These are phyloP conservation scores for Napeogenes inachia DNA, from an alignment of 2,888 invertebrate species.

Conservation along the genomic window DNA sequence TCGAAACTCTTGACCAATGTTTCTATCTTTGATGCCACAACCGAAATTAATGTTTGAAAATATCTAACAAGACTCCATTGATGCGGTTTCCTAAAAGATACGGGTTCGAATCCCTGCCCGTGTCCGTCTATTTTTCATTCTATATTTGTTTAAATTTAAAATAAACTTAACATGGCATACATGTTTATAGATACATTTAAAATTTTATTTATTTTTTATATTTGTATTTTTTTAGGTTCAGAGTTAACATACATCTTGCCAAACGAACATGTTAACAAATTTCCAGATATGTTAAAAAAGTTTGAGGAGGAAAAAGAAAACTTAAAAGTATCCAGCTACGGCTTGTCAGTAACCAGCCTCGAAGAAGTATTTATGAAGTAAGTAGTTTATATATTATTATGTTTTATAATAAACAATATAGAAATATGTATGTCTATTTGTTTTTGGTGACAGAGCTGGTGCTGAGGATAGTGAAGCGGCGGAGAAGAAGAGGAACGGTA, in stretches of 20 bases:
- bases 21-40: too few species aligned
- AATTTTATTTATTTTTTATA: too few species aligned
- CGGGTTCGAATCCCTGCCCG: too few species aligned
- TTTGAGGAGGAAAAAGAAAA: slow-evolving; percentile 79
- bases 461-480: slow-evolving; percentile 51
- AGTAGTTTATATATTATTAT: slow-evolving; percentile 32
- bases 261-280: slow-evolving; percentile 78
- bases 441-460: slow-evolving; percentile 51
- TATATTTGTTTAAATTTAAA: too few species aligned
- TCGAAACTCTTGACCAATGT: too few species aligned
- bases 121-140: too few species aligned
- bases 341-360: slow-evolving; percentile 91
- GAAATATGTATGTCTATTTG: slow-evolving; percentile 7
- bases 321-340: slow-evolving; percentile 85
- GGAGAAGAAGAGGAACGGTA: slow-evolving; percentile 39
- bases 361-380: slow-evolving; percentile 94
- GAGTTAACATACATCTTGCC: slow-evolving; percentile 86
- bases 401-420: not conserved
- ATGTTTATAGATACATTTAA: too few species aligned
- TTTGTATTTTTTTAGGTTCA: slow-evolving; percentile 66
- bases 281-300: slow-evolving; percentile 82
- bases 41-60: too few species aligned
- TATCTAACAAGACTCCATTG: too few species aligned
- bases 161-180: too few species aligned
- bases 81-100: too few species aligned